Conservation (phyloP, 1,140 invertebrate genomes). For the Aplysia californica region DNA sequence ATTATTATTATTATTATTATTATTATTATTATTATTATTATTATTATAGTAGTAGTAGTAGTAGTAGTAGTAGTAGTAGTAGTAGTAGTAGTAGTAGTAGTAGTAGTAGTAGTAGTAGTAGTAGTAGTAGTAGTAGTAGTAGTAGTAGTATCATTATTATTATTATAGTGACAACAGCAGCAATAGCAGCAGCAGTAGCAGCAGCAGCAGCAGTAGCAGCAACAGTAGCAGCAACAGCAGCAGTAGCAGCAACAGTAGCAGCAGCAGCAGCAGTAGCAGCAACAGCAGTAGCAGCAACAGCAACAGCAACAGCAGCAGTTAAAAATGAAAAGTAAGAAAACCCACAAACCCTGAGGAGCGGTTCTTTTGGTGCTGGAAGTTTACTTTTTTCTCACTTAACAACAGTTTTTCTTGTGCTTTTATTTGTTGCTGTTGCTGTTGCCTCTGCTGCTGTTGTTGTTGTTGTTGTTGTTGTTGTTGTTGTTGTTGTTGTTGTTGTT, state of each 20-base stretch:
- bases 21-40: neutral
- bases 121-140: slow-evolving; percentile 14
- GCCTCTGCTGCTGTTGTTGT: too few species aligned
- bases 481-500: too few species aligned
- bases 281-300: neutral
- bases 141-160: slow-evolving; percentile 16
- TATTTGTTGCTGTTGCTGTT: too few species aligned
- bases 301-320: neutral
- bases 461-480: too few species aligned
- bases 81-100: slow-evolving; percentile 11
- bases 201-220: neutral
- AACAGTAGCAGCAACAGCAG: neutral
- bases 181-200: neutral
- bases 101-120: slow-evolving; percentile 14
- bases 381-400: too few species aligned
- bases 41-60: slow-evolving; percentile 5
- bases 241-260: neutral
- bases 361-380: too few species aligned
- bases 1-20: neutral
- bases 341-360: too few species aligned
- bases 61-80: slow-evolving; percentile 5
- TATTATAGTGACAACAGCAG: neutral
- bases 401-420: too few species aligned
- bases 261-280: neutral
- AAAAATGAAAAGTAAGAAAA: too few species aligned